Base-by-base conservation (phyloP, 2,797 vertebrate species). In the Chelmon rostratus region DNA sequence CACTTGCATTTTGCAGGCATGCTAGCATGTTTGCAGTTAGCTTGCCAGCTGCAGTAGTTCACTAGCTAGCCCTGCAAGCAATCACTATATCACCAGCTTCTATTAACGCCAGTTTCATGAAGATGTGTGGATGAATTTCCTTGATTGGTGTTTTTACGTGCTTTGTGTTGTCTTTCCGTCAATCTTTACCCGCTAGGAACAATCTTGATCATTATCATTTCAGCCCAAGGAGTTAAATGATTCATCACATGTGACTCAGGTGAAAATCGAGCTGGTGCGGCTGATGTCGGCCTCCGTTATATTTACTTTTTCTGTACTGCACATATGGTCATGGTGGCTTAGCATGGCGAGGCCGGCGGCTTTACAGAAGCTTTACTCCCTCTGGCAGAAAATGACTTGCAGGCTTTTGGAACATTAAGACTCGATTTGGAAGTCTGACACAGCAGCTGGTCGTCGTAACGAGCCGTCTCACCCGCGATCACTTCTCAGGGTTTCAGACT, bases 401-500 rank as follows among this genome's bases (percentile, higher is more conserved):
- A 21, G 77, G 87, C 78, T 81, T 89, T 50, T 25, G 46, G 46
- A 82, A 89, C 76, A 73, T 77, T 73, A 76, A 87, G 81, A 68
- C 75, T 47, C 10, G 25, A 80, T 80, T 79, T 80, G 83, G 88
- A 83, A 82, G 86, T 75, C 47, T 87, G 88, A 83, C 81, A 64
- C 74, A 64, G 87, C 91, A 90, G 90, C 88, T 92, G 89, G 87
- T 82, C 70, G 69, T 25, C 56, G 18, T 76, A 72, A 78, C 57
- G 73, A 86, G 67, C 71, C 81, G 47, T 18, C 83, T 85, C 78
- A 71, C 70, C 86, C 75, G 0, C 68, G 61, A 80, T 83, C 86
- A 65, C 77, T 74, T 59, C 78, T 86, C 83, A 69, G 73, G 67
- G 85, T 76, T 72, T 59, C 86, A 7, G 89, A 84, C 85, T 93